These are phyloP conservation scores for Zoanthus sociatus DNA, from an alignment of 92 coral and sea anemone genomes.

Conservation along the genomic window DNA sequence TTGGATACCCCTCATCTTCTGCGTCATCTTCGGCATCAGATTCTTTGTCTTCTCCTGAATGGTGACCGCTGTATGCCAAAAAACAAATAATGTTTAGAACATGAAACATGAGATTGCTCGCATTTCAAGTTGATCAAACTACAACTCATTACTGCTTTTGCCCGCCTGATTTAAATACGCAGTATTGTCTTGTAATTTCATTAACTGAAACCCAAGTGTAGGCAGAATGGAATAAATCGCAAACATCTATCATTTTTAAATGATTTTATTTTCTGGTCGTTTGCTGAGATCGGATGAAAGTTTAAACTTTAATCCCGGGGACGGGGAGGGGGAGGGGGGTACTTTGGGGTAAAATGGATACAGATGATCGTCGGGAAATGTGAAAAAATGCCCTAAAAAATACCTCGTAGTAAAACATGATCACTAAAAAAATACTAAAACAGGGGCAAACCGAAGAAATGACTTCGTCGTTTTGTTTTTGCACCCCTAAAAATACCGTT, in stretches of 20 bases:
- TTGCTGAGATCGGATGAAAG: too few species aligned
- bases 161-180: neutral
- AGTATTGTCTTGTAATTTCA: neutral
- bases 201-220: neutral
- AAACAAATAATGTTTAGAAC: conserved; percentile 15
- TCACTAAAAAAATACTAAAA: too few species aligned
- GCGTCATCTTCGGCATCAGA: neutral
- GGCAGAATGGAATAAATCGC: conserved; percentile 12
- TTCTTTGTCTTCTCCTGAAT: neutral
- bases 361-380: too few species aligned
- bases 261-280: neutral
- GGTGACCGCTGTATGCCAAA: neutral
- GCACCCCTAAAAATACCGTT: too few species aligned
- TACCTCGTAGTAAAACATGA: too few species aligned
- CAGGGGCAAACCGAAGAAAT: too few species aligned
- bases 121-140: conserved; percentile 30
- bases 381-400: too few species aligned
- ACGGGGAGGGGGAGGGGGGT: too few species aligned
- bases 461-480: too few species aligned
- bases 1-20: neutral
- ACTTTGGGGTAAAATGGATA: too few species aligned
- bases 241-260: conserved; percentile 5
- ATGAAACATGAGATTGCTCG: conserved; percentile 2
- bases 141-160: conserved; percentile 9
- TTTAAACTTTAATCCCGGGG: too few species aligned